Evolutionary conservation across 1,140 invertebrate species (phyloP), one percentile per base, ranked within the genome.

Genomic region (Zophobas morio): DNA sequence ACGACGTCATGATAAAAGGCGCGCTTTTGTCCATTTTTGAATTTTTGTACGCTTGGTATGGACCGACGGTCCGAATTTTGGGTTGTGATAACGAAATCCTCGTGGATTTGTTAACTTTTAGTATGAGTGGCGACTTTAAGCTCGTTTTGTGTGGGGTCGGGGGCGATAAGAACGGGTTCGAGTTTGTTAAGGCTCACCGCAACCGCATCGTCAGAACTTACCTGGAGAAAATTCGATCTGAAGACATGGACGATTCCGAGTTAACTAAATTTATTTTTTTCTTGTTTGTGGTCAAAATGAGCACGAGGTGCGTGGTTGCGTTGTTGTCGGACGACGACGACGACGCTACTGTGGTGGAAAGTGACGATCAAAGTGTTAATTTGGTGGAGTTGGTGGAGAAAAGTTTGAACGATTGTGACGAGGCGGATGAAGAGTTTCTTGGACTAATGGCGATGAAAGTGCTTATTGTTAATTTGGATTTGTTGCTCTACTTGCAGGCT

Each of bases 401-500:
- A 42, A 49, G 74, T 49, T 73, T 79, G n/a, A 70, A 63, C 46
- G 6, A 60, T 5, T 57, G 47, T 6, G 5, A 8, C 63, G 74
- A 70, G 37, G 34, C 70, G 6, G 6, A 32, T 49, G 54, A 57
- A 32, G 51, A 54, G 34, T 60, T 60, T 63, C 33, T 79, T 2
- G 78, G 74, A 51, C 53, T 79, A 39, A 39, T 76, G 34, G 42
- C 49, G 33, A 72, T 79, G 40, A 79, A 75, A 76, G 37, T 79
- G 47, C 49, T 79, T 32, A 75, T 79, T 20, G 63, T 34, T 20
- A 79, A 79, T 76, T 60, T 70, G 53, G 70, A 79, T 73, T 37
- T 79, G 35, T 53, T 76, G 36, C 32, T 79, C 39, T 76, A 53
- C 75, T 63, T 79, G 6, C 37, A 79, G 53, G 33, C 37, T 32